Percentiles rank a stretch among this genome's conserved stretches.
Evolutionary conservation across 1,140 invertebrate species (phyloP).

Genomic region (Eubasilissa regina): DNA sequence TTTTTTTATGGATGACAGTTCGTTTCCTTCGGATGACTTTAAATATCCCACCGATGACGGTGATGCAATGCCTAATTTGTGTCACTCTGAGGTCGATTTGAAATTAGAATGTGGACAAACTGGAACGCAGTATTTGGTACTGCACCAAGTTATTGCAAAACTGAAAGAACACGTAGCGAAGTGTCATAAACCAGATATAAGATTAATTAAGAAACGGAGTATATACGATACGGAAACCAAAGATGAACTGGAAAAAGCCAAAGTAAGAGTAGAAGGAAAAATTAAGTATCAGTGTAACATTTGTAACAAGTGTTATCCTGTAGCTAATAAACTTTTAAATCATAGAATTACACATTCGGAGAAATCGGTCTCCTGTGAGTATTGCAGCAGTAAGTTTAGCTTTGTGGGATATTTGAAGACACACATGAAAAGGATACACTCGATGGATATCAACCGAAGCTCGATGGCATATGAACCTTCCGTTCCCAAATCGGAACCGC

Average conservation of each 20-base stretch:
- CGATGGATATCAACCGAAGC: conserved; percentile 44
- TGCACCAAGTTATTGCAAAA: conserved; percentile 1
- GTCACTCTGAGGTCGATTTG: background rate
- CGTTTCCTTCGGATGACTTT: conserved; percentile 6
- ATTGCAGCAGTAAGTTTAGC: conserved; percentile 59
- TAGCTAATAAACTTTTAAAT: conserved; percentile 46
- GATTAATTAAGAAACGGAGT: conserved; percentile 48
- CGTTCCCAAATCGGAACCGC: conserved; percentile 22
- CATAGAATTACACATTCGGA: conserved; percentile 57
- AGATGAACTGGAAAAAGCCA: conserved; percentile 65
- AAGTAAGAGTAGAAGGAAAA: conserved; percentile 68
- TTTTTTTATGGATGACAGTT: conserved; percentile 17
- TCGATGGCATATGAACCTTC: conserved; percentile 42
- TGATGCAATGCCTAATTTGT: background rate
- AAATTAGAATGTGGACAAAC: conserved; percentile 4
- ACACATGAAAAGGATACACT: conserved; percentile 59
- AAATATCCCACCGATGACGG: background rate
- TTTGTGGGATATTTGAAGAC: conserved; percentile 56
- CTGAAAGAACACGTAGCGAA: conserved; percentile 12
- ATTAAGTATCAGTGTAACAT: conserved; percentile 65
- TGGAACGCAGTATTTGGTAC: conserved; percentile 2
- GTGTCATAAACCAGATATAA: conserved; percentile 36
- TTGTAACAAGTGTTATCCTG: conserved; percentile 51
- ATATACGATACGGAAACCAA: conserved; percentile 52
- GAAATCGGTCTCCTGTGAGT: conserved; percentile 58